Evolutionary conservation across 2,797 vertebrate species (phyloP), one percentile per base, ranked within the genome.

Genomic region (Smutsia temminckii): DNA sequence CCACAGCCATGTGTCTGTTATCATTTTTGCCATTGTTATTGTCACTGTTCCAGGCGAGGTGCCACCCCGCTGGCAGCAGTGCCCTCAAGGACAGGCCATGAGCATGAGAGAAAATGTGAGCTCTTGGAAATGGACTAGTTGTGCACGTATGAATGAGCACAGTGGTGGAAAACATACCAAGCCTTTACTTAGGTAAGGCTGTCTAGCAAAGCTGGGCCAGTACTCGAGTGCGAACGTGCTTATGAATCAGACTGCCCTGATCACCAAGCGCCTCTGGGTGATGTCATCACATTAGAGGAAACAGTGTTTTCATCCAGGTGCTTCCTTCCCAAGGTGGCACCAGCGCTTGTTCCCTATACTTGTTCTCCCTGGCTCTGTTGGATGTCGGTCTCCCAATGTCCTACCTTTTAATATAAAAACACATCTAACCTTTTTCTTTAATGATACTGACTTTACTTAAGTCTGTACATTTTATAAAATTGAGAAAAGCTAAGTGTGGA

Each of bases 391-490:
- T 77, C 11, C 49, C 23, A 57, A 2, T 1, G 11, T 27, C 74
- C 6, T 6, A n/a, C 23, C 16, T 78, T 88, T 74, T 25, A 94
- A 94, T 71, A 6, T 34, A 94, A 66, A 10, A 72, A 75, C 20
- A n/a, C n/a, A 53, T 42, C 71, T 72, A 2, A 49, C 78, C 42
- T 77, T 32, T 92, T 64, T 55, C 34, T 46, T n/a, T n/a, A 46
- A 77, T 21, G 59, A 34, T 79, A 79, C 0, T 55, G 49, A 72
- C 18, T 78, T 92, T 34, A 71, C 63, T 84, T 95, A 49, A 0
- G 14, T 89, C 80, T 93, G 34, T 80, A 53, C 29, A n/a, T 57
- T 90, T 71, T 93, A 75, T 59, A 85, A 64, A 85, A 85, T 10
- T 92, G 66, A 86, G 59, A 85, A 91, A 91, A 89, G 27, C 32